phyloP scores from a whole-genome alignment of 2,888 invertebrate species.

The Dorcus parallelipipedus region DNA sequence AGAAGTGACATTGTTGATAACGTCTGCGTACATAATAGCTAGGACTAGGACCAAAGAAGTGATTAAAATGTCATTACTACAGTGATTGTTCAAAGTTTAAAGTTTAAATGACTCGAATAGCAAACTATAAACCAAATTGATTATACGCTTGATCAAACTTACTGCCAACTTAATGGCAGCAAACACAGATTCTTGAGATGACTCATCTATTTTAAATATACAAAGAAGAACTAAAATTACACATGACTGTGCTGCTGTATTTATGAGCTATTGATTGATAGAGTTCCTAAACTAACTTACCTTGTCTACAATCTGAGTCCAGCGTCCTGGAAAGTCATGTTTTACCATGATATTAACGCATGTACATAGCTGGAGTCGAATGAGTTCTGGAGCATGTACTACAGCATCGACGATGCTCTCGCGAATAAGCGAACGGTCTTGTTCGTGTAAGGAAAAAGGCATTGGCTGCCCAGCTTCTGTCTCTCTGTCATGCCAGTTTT shows the following conservation, averaged over 20 bases:
- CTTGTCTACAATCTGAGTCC: constrained; percentile 95
- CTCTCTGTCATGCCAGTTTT: constrained; percentile 86
- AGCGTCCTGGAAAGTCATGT: constrained; percentile 90
- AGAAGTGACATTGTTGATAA: too few relatives aligned
- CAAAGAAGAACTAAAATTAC: not conserved
- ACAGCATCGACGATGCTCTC: constrained; percentile 95
- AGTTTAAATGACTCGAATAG: too few relatives aligned
- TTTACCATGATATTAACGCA: constrained; percentile 92
- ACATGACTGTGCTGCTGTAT: not conserved
- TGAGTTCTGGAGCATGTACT: constrained; percentile 86
- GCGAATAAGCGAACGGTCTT: constrained; percentile 90
- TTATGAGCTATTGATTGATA: not conserved
- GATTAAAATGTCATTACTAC: too few relatives aligned
- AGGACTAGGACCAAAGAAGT: too few relatives aligned
- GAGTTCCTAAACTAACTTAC: constrained; percentile 48
- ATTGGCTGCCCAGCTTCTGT: constrained; percentile 67
- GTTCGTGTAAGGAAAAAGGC: constrained; percentile 90
- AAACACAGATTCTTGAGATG: too few relatives aligned
- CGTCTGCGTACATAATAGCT: too few relatives aligned
- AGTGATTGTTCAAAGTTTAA: too few relatives aligned
- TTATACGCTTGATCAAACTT: too few relatives aligned
- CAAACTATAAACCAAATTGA: too few relatives aligned
- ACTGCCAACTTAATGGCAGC: not conserved
- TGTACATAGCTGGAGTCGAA: constrained; percentile 87
- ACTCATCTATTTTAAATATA: too few relatives aligned